Evolutionary conservation across 2,888 invertebrate genomes (phyloP).

Genomic region (Merodon equestris): DNA sequence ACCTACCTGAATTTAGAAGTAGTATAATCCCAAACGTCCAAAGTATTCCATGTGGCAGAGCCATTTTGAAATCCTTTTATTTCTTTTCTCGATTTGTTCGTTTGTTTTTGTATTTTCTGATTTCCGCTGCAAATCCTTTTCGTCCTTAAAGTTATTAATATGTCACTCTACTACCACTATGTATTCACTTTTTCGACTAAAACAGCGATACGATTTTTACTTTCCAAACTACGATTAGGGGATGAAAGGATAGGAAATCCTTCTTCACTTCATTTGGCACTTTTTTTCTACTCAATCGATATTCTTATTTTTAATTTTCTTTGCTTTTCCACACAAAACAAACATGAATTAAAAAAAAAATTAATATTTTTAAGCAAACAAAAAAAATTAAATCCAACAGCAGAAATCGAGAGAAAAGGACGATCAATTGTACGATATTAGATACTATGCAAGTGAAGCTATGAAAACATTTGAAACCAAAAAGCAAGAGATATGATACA

Average conservation of each 20-base stretch:
- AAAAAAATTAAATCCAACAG: constrained; percentile 37
- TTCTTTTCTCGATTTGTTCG: no score
- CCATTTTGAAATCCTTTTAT: constrained; percentile 72
- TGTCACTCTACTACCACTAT: constrained; percentile 50
- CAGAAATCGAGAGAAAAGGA: constrained; percentile 55
- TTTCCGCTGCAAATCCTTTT: constrained; percentile 18
- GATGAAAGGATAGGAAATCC: no score
- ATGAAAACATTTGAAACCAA: constrained; percentile 14
- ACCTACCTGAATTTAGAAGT: constrained; percentile 76
- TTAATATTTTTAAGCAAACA: no score
- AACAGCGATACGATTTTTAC: not conserved
- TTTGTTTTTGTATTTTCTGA: no score
- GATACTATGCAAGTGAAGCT: not conserved
- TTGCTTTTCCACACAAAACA: constrained; percentile 24
- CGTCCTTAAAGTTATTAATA: constrained; percentile 38
- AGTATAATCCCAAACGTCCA: constrained; percentile 77
- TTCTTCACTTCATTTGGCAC: constrained; percentile 65
- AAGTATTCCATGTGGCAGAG: constrained; percentile 73
- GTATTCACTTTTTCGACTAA: not conserved
- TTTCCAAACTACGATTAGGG: no score
- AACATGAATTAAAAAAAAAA: not conserved
- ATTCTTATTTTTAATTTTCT: constrained; percentile 4
- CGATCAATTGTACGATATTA: constrained; percentile 16
- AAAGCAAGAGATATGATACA: constrained; percentile 28
- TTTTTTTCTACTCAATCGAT: constrained; percentile 27